Evolutionary conservation across 2,888 invertebrate genomes (phyloP).

Genomic region (Erpobdella octoculata): DNA sequence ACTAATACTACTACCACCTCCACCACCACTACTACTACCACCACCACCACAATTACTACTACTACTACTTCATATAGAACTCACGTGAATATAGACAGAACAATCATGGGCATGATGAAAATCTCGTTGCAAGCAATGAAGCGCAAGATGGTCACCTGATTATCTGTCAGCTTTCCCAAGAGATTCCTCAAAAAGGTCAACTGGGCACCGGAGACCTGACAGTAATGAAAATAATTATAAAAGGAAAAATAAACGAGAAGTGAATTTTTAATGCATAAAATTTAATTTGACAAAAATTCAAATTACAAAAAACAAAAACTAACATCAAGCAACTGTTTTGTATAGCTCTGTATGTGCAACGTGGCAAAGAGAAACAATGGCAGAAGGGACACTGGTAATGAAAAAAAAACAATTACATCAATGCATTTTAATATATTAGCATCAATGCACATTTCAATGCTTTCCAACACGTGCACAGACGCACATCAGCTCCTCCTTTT

Average conservation of each 20-base stretch:
- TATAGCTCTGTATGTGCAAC: slow-evolving; percentile 84
- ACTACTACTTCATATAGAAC: no score
- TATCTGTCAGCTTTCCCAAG: slow-evolving; percentile 79
- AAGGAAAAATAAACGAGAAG: background rate
- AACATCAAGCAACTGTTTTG: slow-evolving; percentile 79
- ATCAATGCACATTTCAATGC: background rate
- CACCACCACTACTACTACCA: background rate
- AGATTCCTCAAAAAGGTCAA: slow-evolving; percentile 78
- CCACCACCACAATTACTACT: background rate
- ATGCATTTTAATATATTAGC: background rate
- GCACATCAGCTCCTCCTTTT: background rate
- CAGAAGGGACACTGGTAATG: slow-evolving; percentile 68
- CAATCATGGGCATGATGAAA: slow-evolving; percentile 57
- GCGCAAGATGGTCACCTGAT: slow-evolving; percentile 79
- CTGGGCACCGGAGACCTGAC: slow-evolving; percentile 52
- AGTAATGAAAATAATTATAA: background rate
- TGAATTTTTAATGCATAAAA: background rate
- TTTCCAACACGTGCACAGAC: background rate
- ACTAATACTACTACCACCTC: background rate
- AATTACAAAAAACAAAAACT: slow-evolving; percentile 55
- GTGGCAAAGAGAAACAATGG: slow-evolving; percentile 85
- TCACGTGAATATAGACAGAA: slow-evolving; percentile 69
- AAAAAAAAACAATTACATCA: slow-evolving; percentile 11
- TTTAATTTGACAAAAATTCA: background rate
- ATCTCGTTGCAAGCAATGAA: slow-evolving; percentile 88